These are phyloP conservation scores for Caenorhabditis briggsae DNA, from an alignment of 1,140 invertebrate species.

Conservation along the genomic window DNA sequence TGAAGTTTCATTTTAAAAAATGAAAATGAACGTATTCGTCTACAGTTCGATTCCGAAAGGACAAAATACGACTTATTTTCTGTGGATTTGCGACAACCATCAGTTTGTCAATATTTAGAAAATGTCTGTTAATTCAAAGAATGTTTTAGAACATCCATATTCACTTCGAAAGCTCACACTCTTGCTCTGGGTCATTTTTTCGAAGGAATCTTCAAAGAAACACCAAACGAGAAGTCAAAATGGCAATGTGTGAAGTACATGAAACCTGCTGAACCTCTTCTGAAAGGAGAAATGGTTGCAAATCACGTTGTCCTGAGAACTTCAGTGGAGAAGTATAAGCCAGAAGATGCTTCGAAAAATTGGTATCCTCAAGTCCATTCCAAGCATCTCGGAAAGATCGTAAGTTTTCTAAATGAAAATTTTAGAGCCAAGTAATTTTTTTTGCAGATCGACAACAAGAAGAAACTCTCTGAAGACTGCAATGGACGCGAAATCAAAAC, in stretches of 20 bases:
- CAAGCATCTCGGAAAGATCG: background rate
- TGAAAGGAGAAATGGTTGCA: background rate
- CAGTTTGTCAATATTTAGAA: background rate
- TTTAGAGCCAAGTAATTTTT: background rate
- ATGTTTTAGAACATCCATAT: background rate
- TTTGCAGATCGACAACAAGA: slow-evolving; percentile 25
- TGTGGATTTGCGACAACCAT: slow-evolving; percentile 33
- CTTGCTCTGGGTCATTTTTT: background rate
- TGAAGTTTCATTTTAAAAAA: background rate
- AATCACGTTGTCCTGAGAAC: background rate
- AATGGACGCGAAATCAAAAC: background rate
- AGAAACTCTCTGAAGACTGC: background rate
- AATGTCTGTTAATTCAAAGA: background rate
- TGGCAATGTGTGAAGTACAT: slow-evolving; percentile 18
- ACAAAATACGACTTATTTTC: background rate
- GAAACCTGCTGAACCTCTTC: background rate
- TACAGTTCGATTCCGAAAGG: background rate
- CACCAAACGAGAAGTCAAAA: background rate
- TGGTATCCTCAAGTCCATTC: background rate
- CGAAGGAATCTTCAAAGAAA: slow-evolving; percentile 11
- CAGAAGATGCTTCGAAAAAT: background rate
- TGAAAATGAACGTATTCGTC: slow-evolving; percentile 11
- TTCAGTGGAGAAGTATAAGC: background rate
- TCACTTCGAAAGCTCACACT: background rate
- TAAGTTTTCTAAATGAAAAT: background rate